Evolutionary conservation across 2,888 invertebrate species (phyloP).

Genomic region (Perizoma flavofasciatum): DNA sequence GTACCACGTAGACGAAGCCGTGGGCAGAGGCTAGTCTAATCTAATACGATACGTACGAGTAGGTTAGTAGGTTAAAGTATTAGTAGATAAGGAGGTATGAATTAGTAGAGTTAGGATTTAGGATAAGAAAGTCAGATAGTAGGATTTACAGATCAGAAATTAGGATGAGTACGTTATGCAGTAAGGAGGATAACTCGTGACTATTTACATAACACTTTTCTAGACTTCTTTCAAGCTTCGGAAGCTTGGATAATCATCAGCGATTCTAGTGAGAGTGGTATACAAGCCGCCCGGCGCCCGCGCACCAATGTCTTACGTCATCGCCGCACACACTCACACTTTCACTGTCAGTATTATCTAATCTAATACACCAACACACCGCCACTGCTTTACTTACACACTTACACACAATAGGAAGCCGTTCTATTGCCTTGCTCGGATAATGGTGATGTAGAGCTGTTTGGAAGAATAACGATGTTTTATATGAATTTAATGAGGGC

Average conservation of each 20-base stretch:
- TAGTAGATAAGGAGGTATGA: too few species aligned
- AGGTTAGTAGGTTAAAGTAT: too few species aligned
- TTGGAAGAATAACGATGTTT: slow-evolving; percentile 26
- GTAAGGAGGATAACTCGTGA: too few species aligned
- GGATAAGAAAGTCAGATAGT: too few species aligned
- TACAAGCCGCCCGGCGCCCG: slow-evolving; percentile 43
- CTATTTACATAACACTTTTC: background rate
- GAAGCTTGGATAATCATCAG: too few species aligned
- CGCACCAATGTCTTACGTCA: slow-evolving; percentile 69
- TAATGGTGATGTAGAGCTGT: slow-evolving; percentile 35
- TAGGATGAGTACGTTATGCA: too few species aligned
- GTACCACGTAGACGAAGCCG: too few species aligned
- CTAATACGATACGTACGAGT: too few species aligned
- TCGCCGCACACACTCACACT: slow-evolving; percentile 76
- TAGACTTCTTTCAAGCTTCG: background rate
- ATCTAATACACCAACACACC: slow-evolving; percentile 75
- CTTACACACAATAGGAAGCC: slow-evolving; percentile 75
- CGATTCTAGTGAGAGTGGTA: slow-evolving; percentile 68
- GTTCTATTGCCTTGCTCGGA: slow-evolving; percentile 56
- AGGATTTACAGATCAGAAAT: too few species aligned
- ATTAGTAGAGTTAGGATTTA: too few species aligned
- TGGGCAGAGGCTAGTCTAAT: too few species aligned
- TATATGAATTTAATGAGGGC: slow-evolving; percentile 27
- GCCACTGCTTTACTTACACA: slow-evolving; percentile 80
- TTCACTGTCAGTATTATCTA: slow-evolving; percentile 82